phyloP scores from a whole-genome alignment of 2,113 vertebrate genomes.

The Rhombomys opimus region DNA sequence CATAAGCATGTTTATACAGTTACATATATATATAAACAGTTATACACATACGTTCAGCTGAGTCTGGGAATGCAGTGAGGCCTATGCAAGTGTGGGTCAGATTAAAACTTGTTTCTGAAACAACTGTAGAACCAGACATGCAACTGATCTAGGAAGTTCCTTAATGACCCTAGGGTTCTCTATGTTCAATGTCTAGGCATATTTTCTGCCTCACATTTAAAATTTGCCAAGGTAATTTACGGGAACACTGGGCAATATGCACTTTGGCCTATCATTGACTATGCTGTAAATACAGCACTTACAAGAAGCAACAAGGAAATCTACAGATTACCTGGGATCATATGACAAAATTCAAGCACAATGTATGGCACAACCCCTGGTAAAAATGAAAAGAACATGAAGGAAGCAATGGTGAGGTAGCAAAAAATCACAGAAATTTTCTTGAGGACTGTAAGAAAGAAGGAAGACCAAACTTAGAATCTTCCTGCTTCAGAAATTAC shows the following conservation, averaged over 20 bases:
- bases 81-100: background rate
- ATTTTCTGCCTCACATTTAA: constrained; percentile 24
- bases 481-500: background rate
- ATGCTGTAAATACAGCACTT: background rate
- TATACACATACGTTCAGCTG: background rate
- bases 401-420: background rate
- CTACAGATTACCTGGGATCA: background rate
- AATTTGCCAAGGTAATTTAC: constrained; percentile 8
- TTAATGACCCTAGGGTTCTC: background rate
- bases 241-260: background rate
- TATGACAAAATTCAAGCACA: constrained; percentile 49
- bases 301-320: constrained; percentile 9
- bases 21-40: no score
- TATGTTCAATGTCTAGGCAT: constrained; percentile 4
- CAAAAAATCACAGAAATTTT: background rate
- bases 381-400: background rate
- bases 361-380: background rate
- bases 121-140: background rate
- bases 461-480: background rate
- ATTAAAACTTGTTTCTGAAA: background rate
- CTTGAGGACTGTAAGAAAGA: background rate
- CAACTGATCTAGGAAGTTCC: background rate
- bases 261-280: constrained; percentile 47
- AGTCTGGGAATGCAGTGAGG: background rate
- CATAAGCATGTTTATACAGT: no score